A percentile compares a stretch with the other conserved stretches of the same genome.
These are phyloP conservation scores for Drosophila murphyi DNA, from an alignment of 1,140 invertebrate genomes.

Conservation along the genomic window DNA sequence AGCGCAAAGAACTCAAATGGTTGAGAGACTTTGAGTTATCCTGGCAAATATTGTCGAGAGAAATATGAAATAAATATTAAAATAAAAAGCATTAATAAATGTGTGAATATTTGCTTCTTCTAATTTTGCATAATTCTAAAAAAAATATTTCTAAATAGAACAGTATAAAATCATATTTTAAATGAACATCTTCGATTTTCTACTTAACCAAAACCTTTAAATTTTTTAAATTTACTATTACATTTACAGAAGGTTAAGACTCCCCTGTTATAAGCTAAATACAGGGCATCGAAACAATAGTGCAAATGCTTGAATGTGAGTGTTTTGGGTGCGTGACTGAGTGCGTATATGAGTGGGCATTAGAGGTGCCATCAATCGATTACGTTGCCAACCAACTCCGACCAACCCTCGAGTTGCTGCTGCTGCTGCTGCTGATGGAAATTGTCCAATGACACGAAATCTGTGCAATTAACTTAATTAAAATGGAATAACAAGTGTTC, in stretches of 20 bases:
- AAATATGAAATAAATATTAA: neutral
- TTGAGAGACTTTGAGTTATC: conserved; percentile 2
- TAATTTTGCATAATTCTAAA: no score
- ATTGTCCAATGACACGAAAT: conserved; percentile 68
- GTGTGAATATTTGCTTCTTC: no score
- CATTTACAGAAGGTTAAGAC: neutral
- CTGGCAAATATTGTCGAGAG: neutral
- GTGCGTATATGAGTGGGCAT: conserved; percentile 42
- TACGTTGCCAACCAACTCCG: conserved; percentile 24
- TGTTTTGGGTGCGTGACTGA: conserved; percentile 41
- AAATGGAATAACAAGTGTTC: conserved; percentile 82
- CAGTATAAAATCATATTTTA: no score
- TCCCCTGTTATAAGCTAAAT: neutral
- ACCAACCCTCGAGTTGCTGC: conserved; percentile 36
- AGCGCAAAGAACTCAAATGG: neutral
- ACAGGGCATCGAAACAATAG: conserved; percentile 16
- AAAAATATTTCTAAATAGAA: no score
- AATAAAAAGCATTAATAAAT: no score
- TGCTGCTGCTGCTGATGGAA: neutral
- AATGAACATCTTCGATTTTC: no score
- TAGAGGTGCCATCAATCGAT: conserved; percentile 64
- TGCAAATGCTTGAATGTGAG: conserved; percentile 20
- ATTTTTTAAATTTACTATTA: no score
- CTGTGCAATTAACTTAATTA: conserved; percentile 83
- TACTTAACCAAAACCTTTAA: no score